Evolutionary conservation across 2,113 vertebrate genomes (phyloP).

Genomic region (Python bivittatus): DNA sequence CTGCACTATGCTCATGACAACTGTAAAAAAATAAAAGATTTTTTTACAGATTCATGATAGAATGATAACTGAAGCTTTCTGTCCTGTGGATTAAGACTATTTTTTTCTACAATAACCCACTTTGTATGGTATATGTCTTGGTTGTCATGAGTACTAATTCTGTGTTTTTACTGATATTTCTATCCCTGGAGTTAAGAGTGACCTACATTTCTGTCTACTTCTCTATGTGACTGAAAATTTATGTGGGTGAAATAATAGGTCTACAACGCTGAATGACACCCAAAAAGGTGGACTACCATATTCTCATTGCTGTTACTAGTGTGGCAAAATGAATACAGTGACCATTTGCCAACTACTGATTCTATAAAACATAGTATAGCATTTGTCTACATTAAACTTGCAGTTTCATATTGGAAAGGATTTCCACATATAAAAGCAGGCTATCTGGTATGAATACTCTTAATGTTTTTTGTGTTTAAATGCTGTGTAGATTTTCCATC

Average conservation of each 20-base stretch:
- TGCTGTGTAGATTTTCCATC: not conserved
- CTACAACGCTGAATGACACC: conserved; percentile 31
- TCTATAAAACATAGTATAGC: not conserved
- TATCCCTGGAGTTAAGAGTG: not conserved
- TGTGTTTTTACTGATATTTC: not conserved
- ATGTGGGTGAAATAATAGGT: conserved; percentile 34
- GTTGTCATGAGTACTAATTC: conserved; percentile 13
- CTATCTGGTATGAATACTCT: not conserved
- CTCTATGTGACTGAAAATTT: conserved; percentile 41
- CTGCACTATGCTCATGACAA: conserved; percentile 55
- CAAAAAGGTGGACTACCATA: conserved; percentile 25
- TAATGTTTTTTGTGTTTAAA: not conserved
- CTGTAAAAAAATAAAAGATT: not conserved
- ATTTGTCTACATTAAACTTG: not conserved
- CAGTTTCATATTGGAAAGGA: not conserved
- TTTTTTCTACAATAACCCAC: conserved; percentile 19
- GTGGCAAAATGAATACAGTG: conserved; percentile 34
- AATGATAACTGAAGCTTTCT: conserved; percentile 30
- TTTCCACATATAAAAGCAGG: not conserved
- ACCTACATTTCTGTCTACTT: conserved; percentile 29
- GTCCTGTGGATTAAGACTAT: conserved; percentile 16
- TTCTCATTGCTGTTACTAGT: not conserved
- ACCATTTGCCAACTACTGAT: conserved; percentile 25
- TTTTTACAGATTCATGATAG: conserved; percentile 24
- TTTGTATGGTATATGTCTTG: conserved; percentile 1